Percentiles rank a stretch among this genome's conserved stretches.
phyloP scores from a whole-genome alignment of 2,113 vertebrate genomes.

The Antennarius striatus region DNA sequence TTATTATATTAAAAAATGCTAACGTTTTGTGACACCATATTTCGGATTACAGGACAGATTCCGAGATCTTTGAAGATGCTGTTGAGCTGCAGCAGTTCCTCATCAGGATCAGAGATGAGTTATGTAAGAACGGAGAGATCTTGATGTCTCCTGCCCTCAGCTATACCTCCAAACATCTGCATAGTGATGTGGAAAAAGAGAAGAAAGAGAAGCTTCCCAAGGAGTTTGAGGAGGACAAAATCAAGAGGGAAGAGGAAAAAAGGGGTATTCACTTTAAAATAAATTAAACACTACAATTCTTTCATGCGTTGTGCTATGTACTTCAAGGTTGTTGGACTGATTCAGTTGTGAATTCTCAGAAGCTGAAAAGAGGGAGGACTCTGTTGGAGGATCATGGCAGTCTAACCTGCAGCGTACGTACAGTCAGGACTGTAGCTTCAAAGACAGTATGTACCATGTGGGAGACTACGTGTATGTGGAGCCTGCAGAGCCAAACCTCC shows the following conservation, averaged over 20 bases:
- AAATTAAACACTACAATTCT: background rate
- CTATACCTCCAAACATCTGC: conserved; percentile 95
- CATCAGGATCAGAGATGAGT: conserved; percentile 95
- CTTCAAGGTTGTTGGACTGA: background rate
- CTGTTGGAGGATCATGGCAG: conserved; percentile 84
- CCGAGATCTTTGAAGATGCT: conserved; percentile 97
- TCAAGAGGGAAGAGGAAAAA: conserved; percentile 97
- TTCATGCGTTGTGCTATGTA: background rate
- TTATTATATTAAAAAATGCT: background rate
- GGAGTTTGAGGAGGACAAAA: conserved; percentile 96
- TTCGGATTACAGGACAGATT: conserved; percentile 87
- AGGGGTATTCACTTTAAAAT: conserved; percentile 80
- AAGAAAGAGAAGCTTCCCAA: conserved; percentile 97
- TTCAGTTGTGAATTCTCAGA: conserved; percentile 78
- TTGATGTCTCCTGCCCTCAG: conserved; percentile 95
- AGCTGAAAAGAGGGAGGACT: conserved; percentile 95
- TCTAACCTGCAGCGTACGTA: conserved; percentile 91
- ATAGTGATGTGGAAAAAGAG: conserved; percentile 96
- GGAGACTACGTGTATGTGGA: conserved; percentile 98
- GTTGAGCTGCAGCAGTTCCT: conserved; percentile 99
- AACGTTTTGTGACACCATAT: background rate
- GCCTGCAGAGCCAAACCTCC: conserved; percentile 90
- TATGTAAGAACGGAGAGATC: conserved; percentile 99
- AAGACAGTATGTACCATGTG: conserved; percentile 97
- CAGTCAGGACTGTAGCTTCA: conserved; percentile 98